Percentiles rank a stretch among this genome's conserved stretches.
These are phyloP conservation scores for Ammospiza maritima DNA, from an alignment of 2,797 vertebrate species.

Conservation along the genomic window DNA sequence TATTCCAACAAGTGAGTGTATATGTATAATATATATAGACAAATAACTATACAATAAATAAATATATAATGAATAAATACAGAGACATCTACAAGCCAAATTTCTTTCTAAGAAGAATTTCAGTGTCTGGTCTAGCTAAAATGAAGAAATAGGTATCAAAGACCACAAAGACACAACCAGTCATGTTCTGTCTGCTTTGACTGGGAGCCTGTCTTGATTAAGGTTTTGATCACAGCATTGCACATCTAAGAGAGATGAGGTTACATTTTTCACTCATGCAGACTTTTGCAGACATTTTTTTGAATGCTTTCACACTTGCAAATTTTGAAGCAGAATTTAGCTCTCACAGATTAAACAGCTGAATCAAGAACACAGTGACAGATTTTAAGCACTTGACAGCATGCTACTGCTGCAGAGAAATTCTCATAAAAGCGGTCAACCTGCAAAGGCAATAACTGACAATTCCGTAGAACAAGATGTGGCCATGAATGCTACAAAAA, in stretches of 20 bases:
- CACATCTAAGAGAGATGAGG: neutral
- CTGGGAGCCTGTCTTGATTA: neutral
- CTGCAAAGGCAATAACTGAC: neutral
- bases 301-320: neutral
- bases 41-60: neutral
- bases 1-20: neutral
- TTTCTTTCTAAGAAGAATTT: neutral
- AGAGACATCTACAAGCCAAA: neutral
- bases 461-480: neutral
- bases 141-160: neutral
- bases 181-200: neutral
- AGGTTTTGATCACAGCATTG: neutral
- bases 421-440: neutral
- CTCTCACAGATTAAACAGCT: neutral
- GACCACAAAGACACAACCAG: neutral
- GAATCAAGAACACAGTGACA: neutral
- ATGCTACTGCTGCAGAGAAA: neutral
- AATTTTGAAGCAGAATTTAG: constrained; percentile 1
- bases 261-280: neutral
- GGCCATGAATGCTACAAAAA: neutral
- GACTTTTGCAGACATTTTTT: neutral
- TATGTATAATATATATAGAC: neutral
- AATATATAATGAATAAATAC: too few relatives aligned
- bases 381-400: neutral
- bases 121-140: neutral